A percentile compares a stretch with the other conserved stretches of the same genome.
phyloP scores from a whole-genome alignment of 2,113 vertebrate genomes.

The Psilopsiagon aurifrons region DNA sequence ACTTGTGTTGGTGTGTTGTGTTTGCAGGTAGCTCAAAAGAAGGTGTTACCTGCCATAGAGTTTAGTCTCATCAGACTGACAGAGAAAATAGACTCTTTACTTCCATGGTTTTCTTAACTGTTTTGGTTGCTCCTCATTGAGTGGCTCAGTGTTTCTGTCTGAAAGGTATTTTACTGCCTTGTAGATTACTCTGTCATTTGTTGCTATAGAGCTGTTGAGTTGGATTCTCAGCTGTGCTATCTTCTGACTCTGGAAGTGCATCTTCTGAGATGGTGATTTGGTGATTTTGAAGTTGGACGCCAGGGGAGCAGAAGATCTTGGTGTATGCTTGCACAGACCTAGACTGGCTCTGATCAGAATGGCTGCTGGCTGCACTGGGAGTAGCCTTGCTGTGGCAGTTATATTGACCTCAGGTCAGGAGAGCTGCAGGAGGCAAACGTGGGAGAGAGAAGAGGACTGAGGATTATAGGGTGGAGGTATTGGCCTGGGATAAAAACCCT shows the following conservation, averaged over 20 bases:
- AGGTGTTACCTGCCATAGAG: not conserved
- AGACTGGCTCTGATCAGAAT: not conserved
- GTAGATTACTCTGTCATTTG: accelerated
- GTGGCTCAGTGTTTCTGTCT: not conserved
- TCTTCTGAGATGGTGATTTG: not conserved
- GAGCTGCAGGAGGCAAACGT: not conserved
- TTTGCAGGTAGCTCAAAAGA: not conserved
- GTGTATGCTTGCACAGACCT: not conserved
- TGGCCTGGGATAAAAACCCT: not conserved
- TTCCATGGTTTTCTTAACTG: not conserved
- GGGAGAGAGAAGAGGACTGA: not conserved
- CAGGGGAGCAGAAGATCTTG: not conserved
- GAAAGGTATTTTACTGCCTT: not conserved
- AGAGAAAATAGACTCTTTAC: not conserved
- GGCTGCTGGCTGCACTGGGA: not conserved
- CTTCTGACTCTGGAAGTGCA: not conserved
- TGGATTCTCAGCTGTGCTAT: not conserved
- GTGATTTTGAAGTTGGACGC: not conserved
- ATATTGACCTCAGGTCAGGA: not conserved
- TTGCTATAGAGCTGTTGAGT: not conserved
- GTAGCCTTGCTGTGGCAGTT: not conserved
- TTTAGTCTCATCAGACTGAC: not conserved
- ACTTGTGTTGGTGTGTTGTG: not conserved
- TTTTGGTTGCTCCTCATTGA: not conserved
- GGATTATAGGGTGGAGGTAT: not conserved